These are phyloP conservation scores for Dilophus febrilis DNA, from an alignment of 2,888 invertebrate species.

Conservation along the genomic window DNA sequence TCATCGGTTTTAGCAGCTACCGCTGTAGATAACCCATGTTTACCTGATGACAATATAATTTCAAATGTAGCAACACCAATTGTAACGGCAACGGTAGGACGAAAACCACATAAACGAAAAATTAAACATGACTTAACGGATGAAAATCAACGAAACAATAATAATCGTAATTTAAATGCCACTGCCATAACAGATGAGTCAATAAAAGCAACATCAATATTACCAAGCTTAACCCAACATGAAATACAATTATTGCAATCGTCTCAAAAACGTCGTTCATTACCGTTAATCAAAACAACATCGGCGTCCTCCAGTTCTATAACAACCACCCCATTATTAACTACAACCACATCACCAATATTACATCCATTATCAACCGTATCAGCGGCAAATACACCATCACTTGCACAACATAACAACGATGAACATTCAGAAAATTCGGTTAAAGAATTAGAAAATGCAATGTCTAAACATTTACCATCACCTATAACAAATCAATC, in stretches of 20 bases:
- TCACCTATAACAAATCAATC: slow-evolving; percentile 19
- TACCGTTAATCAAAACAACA: background rate
- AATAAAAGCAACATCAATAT: background rate
- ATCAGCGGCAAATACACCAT: too few relatives aligned
- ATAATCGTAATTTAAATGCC: too few relatives aligned
- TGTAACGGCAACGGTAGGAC: slow-evolving; percentile 15
- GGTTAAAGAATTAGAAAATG: slow-evolving; percentile 85
- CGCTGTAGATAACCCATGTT: slow-evolving; percentile 4
- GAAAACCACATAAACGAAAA: slow-evolving; percentile 43
- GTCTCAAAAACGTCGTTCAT: slow-evolving; percentile 2
- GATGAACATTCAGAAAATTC: slow-evolving; percentile 24
- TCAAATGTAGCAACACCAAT: slow-evolving; percentile 5
- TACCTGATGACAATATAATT: slow-evolving; percentile 4
- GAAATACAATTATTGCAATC: slow-evolving; percentile 30
- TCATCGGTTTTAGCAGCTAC: slow-evolving; percentile 19
- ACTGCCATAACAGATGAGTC: slow-evolving; percentile 15
- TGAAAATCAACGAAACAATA: too few relatives aligned
- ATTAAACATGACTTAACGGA: slow-evolving; percentile 33
- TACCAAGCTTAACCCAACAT: slow-evolving; percentile 1
- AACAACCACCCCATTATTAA: background rate
- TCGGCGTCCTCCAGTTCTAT: background rate
- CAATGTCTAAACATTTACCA: slow-evolving; percentile 89
- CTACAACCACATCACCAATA: slow-evolving; percentile 23
- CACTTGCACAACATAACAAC: too few relatives aligned
- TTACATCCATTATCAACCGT: slow-evolving; percentile 24